Base-by-base conservation (phyloP, 2,888 invertebrate genomes). In the Anthrax anthrax region DNA sequence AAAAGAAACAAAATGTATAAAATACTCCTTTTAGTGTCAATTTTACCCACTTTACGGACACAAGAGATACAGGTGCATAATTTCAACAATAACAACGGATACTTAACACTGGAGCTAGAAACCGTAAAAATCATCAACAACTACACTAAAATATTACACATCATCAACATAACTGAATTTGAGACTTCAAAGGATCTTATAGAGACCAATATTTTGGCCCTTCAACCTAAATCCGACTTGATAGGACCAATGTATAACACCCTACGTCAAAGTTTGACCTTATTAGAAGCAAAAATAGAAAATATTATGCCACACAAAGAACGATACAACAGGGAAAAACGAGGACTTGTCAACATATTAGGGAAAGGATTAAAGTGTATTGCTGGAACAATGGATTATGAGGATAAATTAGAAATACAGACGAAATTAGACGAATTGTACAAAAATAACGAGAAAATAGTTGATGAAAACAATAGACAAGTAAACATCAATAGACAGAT, bases 311-410 rank as follows among this genome's bases (percentile, higher is more conserved):
- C 43, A 10, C 43, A 37, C n/a, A 6, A 34, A 5, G 13, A 12
- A 29, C 29, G n/a, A n/a, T n/a, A n/a, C n/a, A n/a, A n/a, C n/a
- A n/a, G n/a, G 2, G 23, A 48, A 45, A 48, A 16, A 32, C 19
- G 48, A n/a, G 48, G 45, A 17, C 29, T 45, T 1, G 14, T 48
- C 2, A 43, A 48, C 12, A 14, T 48, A 8, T 13, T 45, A 38
- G 48, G 48, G 1, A 48, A 19, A 23, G 48, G 45, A 39, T 36
- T 45, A 1, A 48, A 48, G 34, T 45, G 36, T 19, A 43, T 43
- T 17, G 43, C 43, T 14, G 43, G 43, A 4, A 43, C 43, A 9
- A 43, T 43, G 37, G 43, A 43, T 23, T 14, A 37, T 23, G n/a
- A 34, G 2, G 43, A 37, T 16, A 37, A 43, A 37, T 14, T 37